Evolutionary conservation across 2,113 vertebrate species (phyloP), one percentile per base, ranked within the genome.

Genomic region (Cariama cristata): DNA sequence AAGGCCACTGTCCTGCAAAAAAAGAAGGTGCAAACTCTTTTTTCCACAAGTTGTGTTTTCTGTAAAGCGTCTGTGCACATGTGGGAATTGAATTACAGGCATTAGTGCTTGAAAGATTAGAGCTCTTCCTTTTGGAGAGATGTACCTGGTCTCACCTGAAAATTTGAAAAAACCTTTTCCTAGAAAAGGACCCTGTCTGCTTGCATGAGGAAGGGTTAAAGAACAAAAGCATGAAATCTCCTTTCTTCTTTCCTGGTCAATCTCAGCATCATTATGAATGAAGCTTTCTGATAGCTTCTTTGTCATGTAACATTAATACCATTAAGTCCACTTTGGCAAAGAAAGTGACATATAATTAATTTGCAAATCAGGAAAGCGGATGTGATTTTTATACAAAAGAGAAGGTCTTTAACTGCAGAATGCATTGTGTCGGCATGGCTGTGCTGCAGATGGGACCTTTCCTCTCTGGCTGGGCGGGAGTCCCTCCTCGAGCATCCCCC

Each of bases 271-370:
- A 10, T 89, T 86, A 76, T 40, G 86, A 94, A 66, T 74, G 77
- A 59, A 86, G 80, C 66, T 82, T 88, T 79, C 79, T 92, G 44
- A 82, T 91, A 49, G 81, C 60, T 93, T 45, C 86, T 91, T 96
- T 93, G 80, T 86, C 88, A 49, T 86, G 71, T 84, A 94, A 88
- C 35, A 11, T 94, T 95, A 96, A 96, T 97, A 91, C 86, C 89
- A 91, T 96, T 92, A 97, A 76, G 88, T 86, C 92, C 73, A 92
- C 88, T 91, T 95, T 90, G 95, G 96, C 93, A 96, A 85, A 83
- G 86, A 73, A 93, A 79, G 73, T 3, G 2, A 91, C 21, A 3
- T 81, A 35, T 88, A 93, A 97, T 97, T 97, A 97, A 97, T 96
- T 80, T 97, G 94, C 83, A 96, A 79, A 94, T 95, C 83, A 60